Evolutionary conservation across 2,888 invertebrate genomes (phyloP), one percentile per base, ranked within the genome.

Genomic region (Anthoptus insignis): DNA sequence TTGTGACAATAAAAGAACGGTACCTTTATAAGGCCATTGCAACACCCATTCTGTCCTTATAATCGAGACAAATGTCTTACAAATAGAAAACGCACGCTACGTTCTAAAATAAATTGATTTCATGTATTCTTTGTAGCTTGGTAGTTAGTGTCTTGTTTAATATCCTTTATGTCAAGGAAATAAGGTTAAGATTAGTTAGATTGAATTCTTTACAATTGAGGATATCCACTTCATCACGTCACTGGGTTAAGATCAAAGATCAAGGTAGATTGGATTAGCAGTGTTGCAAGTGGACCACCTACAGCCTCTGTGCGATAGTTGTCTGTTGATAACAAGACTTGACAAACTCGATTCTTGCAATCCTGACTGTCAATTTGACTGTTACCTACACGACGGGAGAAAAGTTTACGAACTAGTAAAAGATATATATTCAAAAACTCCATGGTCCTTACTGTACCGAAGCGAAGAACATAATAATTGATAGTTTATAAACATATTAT

Each of bases 1-100:
- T 81, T 82, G 81, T 83, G 70, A 73, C 70, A 72, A 73, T 73
- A 73, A 65, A 61, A 64, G 59, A 74, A 71, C 65, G 57, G 50
- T 61, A 59, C 66, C 49, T 64, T 65, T 56, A 60, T 65, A 52
- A 59, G 63, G 53, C 57, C 58, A 57, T 66, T 64, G 60, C 57
- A 71, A 66, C 63, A 52, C 49, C n/a, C 49, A 49, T 49, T 49
- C 56, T 39, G 39, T 47, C 49, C 27, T 50, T 49, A 56, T 50
- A 57, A 63, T 57, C 56, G 56, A 56, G 63, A 63, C 56, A 56
- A 63, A 56, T 63, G 63, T 56, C 63, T 63, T 57, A 49, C 63
- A 63, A 57, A 63, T 63, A 63, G 56, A 63, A 56, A 56, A 63
- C 56, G 54, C 56, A 56, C 56, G 63, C 56, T 53, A 54, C 53